Evolutionary conservation across 2,113 vertebrate species (phyloP), one percentile per base, ranked within the genome.

Genomic region (Spea multiplicata): DNA sequence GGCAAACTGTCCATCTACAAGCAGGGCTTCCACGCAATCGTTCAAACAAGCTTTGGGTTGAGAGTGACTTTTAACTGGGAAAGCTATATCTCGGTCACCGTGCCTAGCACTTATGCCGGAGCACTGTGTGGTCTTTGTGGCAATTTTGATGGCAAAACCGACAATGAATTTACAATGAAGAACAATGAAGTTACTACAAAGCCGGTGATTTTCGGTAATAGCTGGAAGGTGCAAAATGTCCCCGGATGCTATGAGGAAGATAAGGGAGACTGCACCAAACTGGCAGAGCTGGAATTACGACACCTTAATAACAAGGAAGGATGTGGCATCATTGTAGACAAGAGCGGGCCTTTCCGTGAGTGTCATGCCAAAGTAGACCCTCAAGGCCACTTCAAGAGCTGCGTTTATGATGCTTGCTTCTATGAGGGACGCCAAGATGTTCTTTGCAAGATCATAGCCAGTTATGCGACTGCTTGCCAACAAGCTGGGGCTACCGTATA

Each of bases 41-140:
- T 83, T 7, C 69, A 82, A 66, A 83, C 84, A 0, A 81, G 82
- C 68, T 88, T 85, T 59, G 81, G 74, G 59, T 72, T 88, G 14
- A 82, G 83, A 53, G 83, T 96, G 77, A 86, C 87, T 52, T 95
- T 88, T 0, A 82, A 75, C 80, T 79, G 84, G 77, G 67, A 86
- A 7, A 78, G 68, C 30, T 9, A 78, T 3, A 57, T 86, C 44
- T 79, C 76, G 10, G 52, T 86, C 53, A 70, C 70, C 44, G 48
- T 87, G 48, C 79, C 81, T 44, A 72, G 65, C 30, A 55, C 48
- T 5, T 86, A 75, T 17, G 74, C 81, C 45, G 87, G 78, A 65
- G 49, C 47, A 48, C 67, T 83, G 17, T 88, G 84, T 71, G 84
- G 83, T 68, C 55, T 88, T 50, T 87, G 86, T n/a, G 83, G 85